Conservation (phyloP, 2,113 vertebrate genomes). For the Bettongia penicillata region DNA sequence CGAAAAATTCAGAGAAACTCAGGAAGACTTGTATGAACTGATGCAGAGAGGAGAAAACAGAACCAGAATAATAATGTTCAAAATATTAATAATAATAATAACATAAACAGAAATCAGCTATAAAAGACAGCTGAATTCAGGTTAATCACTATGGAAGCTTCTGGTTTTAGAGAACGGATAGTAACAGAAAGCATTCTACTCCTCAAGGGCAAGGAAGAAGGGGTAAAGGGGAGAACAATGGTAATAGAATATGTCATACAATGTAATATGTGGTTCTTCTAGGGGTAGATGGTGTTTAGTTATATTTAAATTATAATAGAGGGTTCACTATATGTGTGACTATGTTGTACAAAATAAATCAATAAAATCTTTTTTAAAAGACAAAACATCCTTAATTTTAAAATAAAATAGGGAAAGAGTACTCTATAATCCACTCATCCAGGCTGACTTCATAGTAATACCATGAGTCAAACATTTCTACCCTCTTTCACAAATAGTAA, state of each 20-base stretch:
- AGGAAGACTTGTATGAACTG: not conserved
- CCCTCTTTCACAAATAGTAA: not conserved
- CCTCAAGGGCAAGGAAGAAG: not conserved
- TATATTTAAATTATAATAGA: not conserved
- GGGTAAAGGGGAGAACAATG: not conserved
- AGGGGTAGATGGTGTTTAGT: not conserved
- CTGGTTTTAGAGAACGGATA: not conserved
- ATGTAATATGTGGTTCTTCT: not conserved
- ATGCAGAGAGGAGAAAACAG: not conserved
- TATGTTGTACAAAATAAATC: not conserved
- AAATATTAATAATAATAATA: not conserved
- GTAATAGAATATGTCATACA: not conserved
- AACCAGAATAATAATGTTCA: not conserved
- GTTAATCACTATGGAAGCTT: not conserved
- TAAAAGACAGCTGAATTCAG: not conserved
- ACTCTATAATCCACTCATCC: not conserved
- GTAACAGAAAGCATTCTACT: not conserved
- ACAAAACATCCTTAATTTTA: not conserved
- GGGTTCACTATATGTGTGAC: not conserved
- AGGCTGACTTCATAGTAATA: not conserved
- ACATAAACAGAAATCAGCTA: not conserved
- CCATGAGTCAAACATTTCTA: not conserved
- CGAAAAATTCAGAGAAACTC: not conserved
- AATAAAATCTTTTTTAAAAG: not conserved
- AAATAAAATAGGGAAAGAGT: not conserved